These are phyloP conservation scores for Pimpla rufipes DNA, from an alignment of 2,888 invertebrate genomes.

Conservation along the genomic window DNA sequence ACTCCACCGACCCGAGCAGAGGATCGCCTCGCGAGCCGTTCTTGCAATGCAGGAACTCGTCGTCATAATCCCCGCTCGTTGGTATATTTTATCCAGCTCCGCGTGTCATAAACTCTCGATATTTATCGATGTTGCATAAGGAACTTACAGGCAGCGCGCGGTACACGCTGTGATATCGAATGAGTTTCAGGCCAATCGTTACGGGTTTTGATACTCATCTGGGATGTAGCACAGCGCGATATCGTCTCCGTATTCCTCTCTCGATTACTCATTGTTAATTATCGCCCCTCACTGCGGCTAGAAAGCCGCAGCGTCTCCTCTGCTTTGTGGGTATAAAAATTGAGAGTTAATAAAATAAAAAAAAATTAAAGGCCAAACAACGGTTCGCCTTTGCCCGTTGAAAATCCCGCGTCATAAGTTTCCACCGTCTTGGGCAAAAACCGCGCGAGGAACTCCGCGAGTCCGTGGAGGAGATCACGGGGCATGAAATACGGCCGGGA, in stretches of 20 bases:
- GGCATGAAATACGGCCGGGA: constrained; percentile 22
- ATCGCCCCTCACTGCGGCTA: not conserved
- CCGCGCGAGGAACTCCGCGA: constrained; percentile 13
- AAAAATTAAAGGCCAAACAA: constrained; percentile 37
- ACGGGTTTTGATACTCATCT: constrained; percentile 1
- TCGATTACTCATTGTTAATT: constrained; percentile 44
- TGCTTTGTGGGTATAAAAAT: not conserved
- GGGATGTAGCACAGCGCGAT: constrained; percentile 15
- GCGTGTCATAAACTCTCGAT: constrained; percentile 76
- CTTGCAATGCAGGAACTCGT: constrained; percentile 76
- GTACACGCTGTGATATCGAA: constrained; percentile 36
- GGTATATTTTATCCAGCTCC: constrained; percentile 78
- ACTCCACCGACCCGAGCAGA: not conserved
- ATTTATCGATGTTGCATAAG: constrained; percentile 81
- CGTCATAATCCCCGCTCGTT: constrained; percentile 75
- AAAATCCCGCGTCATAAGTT: not conserved
- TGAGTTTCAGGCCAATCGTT: constrained; percentile 21
- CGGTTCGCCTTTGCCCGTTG: constrained; percentile 16
- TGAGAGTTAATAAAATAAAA: not conserved
- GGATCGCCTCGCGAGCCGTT: constrained; percentile 60
- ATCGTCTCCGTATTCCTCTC: not conserved
- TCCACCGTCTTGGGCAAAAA: constrained; percentile 8
- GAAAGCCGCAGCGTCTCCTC: not conserved
- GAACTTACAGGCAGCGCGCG: constrained; percentile 24
- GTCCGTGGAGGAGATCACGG: constrained; percentile 35